Conservation (phyloP, 2,113 vertebrate species). For the Amblyopsis rosae region DNA sequence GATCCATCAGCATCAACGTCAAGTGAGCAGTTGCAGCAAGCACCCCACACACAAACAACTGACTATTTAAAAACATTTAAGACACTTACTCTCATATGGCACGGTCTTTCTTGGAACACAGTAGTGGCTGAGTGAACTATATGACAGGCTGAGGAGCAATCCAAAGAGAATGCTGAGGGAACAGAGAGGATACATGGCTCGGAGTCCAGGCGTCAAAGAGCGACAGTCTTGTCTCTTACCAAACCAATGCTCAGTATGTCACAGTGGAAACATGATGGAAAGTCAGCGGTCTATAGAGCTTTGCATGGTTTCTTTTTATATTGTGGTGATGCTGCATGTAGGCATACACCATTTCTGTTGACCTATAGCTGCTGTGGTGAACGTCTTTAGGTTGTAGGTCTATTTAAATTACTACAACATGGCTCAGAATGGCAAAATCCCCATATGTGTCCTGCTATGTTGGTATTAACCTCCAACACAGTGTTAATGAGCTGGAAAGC, state of each 20-base stretch:
- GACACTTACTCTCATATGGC: conserved; percentile 64
- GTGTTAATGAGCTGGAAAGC: conserved; percentile 39
- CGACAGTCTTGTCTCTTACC: conserved; percentile 46
- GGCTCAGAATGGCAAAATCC: not conserved
- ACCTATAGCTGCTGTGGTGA: too few species aligned
- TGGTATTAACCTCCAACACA: conserved; percentile 61
- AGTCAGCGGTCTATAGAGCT: not conserved
- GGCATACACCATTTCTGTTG: too few species aligned
- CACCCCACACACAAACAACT: too few species aligned
- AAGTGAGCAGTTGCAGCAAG: not conserved
- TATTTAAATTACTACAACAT: not conserved
- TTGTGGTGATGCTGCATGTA: too few species aligned
- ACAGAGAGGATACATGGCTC: conserved; percentile 66
- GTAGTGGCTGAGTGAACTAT: conserved; percentile 31
- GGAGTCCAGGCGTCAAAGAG: conserved; percentile 44
- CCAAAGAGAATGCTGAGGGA: conserved; percentile 52
- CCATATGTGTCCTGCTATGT: conserved; percentile 50
- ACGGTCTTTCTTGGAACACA: conserved; percentile 68
- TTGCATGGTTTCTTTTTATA: too few species aligned
- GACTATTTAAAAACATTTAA: not conserved
- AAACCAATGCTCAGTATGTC: conserved; percentile 21
- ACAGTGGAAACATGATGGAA: not conserved
- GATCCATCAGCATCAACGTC: conserved; percentile 7
- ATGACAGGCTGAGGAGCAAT: conserved; percentile 53
- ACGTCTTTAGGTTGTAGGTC: too few species aligned